These are phyloP conservation scores for Eptesicus fuscus DNA, from an alignment of 2,113 vertebrate species.

Conservation along the genomic window DNA sequence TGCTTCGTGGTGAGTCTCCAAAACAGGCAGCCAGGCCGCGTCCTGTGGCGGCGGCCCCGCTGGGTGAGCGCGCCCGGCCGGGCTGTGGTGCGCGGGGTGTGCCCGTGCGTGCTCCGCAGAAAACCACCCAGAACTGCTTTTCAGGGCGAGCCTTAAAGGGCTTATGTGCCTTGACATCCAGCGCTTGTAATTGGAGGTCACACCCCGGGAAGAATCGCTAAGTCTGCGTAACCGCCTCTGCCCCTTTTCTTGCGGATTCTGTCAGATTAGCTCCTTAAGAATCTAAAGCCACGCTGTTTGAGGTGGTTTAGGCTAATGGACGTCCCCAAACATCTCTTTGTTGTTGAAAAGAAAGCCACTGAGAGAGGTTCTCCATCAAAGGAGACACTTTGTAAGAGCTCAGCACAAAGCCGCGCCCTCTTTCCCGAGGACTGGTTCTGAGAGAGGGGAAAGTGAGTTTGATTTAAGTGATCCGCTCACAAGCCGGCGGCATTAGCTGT, in stretches of 20 bases:
- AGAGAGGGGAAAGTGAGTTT: neutral
- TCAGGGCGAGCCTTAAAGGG: conserved; percentile 34
- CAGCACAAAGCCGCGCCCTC: neutral
- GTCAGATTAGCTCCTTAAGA: conserved; percentile 66
- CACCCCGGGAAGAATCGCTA: conserved; percentile 61
- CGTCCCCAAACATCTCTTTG: conserved; percentile 51
- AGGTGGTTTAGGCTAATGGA: conserved; percentile 53
- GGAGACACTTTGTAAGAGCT: conserved; percentile 10
- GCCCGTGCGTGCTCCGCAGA: conserved; percentile 15
- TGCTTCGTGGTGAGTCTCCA: neutral
- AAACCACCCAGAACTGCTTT: conserved; percentile 16
- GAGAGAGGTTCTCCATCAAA: neutral
- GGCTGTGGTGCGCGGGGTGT: neutral
- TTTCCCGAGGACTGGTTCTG: neutral
- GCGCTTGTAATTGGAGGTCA: conserved; percentile 60
- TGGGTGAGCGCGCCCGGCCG: too few species aligned
- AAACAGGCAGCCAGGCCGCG: too few species aligned
- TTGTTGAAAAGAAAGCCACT: conserved; percentile 44
- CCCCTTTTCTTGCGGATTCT: conserved; percentile 23
- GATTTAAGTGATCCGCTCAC: too few species aligned
- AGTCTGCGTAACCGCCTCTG: conserved; percentile 54
- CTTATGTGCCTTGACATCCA: conserved; percentile 68
- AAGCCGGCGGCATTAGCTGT: neutral
- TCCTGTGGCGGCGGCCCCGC: too few species aligned
- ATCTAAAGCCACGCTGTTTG: conserved; percentile 60